Base-by-base conservation (phyloP, 2,888 invertebrate genomes). In the Sinohyriopsis cumingii region DNA sequence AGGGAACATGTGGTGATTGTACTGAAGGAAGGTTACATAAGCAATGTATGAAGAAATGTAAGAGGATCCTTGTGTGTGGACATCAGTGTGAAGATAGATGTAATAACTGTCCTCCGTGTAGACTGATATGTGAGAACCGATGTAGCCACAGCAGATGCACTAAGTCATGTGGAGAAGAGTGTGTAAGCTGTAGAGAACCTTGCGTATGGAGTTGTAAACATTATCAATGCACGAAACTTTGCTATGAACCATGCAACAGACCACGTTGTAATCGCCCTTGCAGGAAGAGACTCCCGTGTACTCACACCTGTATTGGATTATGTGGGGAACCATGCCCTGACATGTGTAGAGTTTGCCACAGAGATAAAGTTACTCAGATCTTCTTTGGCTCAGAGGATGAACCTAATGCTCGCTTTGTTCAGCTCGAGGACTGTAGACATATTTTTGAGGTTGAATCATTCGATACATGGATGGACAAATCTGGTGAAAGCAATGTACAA, bases 261-360 rank as follows among this genome's bases (percentile, higher is more conserved):
- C 79, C 75, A 0, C 80, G 84, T 5, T 91, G 91, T 74, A 73
- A 88, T 65, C 76, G 84, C 65, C 87, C 89, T 5, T 90, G 91
- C 75, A 64, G n/a, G n/a, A 84, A 84, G 73, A 70, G 55, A 9
- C 82, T 90, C 5, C 65, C 80, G 56, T 94, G 94, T 72, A 72
- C 69, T 18, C 85, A 85, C 65, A 59, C 55, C 12, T 85, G 94
- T 89, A 91, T 93, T 85, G 94, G 94, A 20, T 91, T 93, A 62
- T 95, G 95, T 90, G 94, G 94, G 20, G 94, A 95, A 87, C 93
- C 91, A 20, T 94, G 94, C 87, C 94, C 94, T 28, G 88, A 88
- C 56, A 83, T 93, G 67, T 94, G 94, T 89, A 88, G 91, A 53
- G 63, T 86, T 20, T 94, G 94, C 89, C 83, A 92, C 66, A 68